Conservation (phyloP, 1,140 invertebrate genomes). For the Oedothorax gibbosus region DNA sequence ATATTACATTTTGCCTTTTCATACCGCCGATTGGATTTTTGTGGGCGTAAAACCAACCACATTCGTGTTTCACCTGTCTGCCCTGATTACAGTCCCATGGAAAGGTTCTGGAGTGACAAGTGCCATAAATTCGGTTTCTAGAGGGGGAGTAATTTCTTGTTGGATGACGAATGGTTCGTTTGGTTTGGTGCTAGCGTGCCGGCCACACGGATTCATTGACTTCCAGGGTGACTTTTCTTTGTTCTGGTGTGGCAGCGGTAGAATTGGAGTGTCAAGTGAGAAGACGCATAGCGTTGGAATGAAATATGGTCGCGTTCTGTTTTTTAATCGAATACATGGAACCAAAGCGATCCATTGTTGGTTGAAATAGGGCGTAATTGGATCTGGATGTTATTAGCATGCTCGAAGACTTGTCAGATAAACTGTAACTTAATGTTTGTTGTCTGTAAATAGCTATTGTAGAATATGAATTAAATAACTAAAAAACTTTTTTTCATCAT, state of each 20-base stretch:
- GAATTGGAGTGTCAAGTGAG: conserved; percentile 57
- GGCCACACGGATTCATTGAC: conserved; percentile 56
- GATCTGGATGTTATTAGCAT: too few relatives aligned
- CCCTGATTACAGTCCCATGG: conserved; percentile 50
- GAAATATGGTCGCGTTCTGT: too few relatives aligned
- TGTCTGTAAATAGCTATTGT: too few relatives aligned
- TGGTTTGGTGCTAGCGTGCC: conserved; percentile 43
- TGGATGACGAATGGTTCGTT: conserved; percentile 36
- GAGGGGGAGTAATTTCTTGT: too few relatives aligned
- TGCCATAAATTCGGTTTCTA: conserved; percentile 48
- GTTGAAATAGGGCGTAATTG: too few relatives aligned
- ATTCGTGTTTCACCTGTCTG: conserved; percentile 58
- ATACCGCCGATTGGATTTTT: conserved; percentile 60
- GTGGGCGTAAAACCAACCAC: conserved; percentile 58
- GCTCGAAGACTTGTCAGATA: too few relatives aligned
- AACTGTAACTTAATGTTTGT: too few relatives aligned
- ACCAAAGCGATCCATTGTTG: too few relatives aligned
- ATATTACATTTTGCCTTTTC: conserved; percentile 58
- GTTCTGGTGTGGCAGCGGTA: conserved; percentile 34
- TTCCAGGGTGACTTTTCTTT: conserved; percentile 54
- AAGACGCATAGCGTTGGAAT: conserved; percentile 43
- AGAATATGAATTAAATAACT: too few relatives aligned
- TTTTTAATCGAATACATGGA: too few relatives aligned
- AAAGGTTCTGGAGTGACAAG: conserved; percentile 49
- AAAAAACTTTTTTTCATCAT: too few relatives aligned